Base-by-base conservation (phyloP, 2,113 vertebrate genomes). In the Struthio camelus region DNA sequence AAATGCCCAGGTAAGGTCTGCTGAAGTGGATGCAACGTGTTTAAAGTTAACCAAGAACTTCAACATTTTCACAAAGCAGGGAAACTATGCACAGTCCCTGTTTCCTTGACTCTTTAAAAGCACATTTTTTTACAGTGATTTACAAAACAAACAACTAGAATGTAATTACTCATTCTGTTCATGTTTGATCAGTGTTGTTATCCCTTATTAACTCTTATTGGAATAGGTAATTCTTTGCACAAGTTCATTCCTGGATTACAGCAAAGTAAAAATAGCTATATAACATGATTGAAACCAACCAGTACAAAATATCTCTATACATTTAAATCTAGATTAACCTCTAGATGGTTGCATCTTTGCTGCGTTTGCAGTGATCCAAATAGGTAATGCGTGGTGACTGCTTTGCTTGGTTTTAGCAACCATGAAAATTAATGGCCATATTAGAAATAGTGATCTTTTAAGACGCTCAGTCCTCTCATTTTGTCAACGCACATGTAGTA, bases 171-270 rank as follows among this genome's bases (percentile, higher is more conserved):
- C 66, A 73, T 88, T 78, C 66, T 96, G 69, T 84, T 86, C 90
- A 67, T 87, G 56, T 94, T 84, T 95, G 87, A 92, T 90, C 80
- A 76, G 25, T 85, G 67, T 85, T 77, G 69, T 88, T 94, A 81
- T 94, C 50, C 85, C 96, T 92, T 94, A 92, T 96, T 96, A 96
- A 77, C 62, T 92, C 53, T 58, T 85, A 82, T 67, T 89, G 77
- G 76, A 61, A 53, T 42, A 82, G 73, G 78, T 95, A 95, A 94
- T 95, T 94, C 87, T 94, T 96, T 96, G 87, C 93, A 96, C 51
- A 77, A 95, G 91, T 95, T 89, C 87, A 54, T 90, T 95, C 64
- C 40, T 82, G 51, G 42, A 65, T 70, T 71, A 75, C n/a, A 83
- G 72, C 72, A 50, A 59, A 42, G 59, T 75, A 71, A 91, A 91